Conservation (phyloP, 30 jellyfish, hydroid and myxozoan genomes). For the Rhopilema esculentum region DNA sequence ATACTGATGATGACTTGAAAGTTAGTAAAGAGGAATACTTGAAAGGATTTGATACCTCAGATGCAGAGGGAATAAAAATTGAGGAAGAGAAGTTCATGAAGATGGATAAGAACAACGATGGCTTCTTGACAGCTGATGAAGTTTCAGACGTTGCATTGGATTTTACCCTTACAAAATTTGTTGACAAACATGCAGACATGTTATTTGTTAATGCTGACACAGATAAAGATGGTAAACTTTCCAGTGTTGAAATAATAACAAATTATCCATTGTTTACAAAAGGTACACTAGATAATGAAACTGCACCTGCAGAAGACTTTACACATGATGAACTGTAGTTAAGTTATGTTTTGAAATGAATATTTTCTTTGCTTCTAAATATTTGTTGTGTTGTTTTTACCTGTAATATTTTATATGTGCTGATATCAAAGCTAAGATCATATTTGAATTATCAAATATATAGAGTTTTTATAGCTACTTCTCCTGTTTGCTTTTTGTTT, state of each 20-base stretch:
- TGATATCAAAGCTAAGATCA: not conserved
- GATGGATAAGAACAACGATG: slow-evolving; percentile 68
- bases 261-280: slow-evolving; percentile 53
- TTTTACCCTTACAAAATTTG: slow-evolving; percentile 45
- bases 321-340: slow-evolving; percentile 55
- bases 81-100: slow-evolving; percentile 33
- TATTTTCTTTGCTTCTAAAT: not conserved
- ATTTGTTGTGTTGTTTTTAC: not conserved
- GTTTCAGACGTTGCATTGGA: slow-evolving; percentile 49
- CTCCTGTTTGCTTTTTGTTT: too few species aligned
- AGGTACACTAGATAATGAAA: slow-evolving; percentile 16
- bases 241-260: slow-evolving; percentile 55
- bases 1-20: slow-evolving; percentile 46
- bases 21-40: slow-evolving; percentile 60
- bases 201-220: slow-evolving; percentile 53
- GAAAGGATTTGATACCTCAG: slow-evolving; percentile 36
- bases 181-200: slow-evolving; percentile 44
- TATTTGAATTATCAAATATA: too few species aligned
- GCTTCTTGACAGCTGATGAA: slow-evolving; percentile 62
- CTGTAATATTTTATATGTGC: too few species aligned
- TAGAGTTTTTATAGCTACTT: too few species aligned
- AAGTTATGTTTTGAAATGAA: not conserved
- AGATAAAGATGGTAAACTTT: slow-evolving; percentile 50
- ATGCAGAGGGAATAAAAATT: slow-evolving; percentile 43
- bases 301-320: slow-evolving; percentile 5